Conservation (phyloP, 2,797 vertebrate species). For the Epinephelus malabaricus region DNA sequence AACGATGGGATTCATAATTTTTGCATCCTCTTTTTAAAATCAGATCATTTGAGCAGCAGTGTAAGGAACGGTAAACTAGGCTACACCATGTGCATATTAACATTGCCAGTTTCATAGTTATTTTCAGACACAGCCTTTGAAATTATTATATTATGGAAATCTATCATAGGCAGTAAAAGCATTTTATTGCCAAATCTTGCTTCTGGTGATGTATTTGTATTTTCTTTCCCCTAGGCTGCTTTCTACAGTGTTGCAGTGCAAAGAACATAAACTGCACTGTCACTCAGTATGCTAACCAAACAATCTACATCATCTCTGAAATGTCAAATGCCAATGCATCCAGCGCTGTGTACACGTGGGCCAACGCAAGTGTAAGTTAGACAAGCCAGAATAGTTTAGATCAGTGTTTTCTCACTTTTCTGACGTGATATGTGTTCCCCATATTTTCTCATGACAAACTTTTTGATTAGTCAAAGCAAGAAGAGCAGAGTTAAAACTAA, state of each 20-base stretch:
- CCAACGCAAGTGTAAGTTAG: conserved; percentile 14
- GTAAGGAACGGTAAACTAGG: neutral
- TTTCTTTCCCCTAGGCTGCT: neutral
- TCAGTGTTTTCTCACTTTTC: neutral
- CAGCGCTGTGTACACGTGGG: too few relatives aligned
- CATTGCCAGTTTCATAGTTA: neutral
- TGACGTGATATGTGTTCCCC: too few relatives aligned
- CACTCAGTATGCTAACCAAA: fast-evolving
- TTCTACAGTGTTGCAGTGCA: too few relatives aligned
- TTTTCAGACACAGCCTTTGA: neutral
- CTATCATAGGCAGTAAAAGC: neutral
- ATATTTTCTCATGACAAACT: neutral
- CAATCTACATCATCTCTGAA: fast-evolving
- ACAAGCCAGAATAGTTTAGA: neutral
- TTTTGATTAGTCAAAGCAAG: neutral
- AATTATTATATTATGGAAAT: neutral
- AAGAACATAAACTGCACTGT: fast-evolving
- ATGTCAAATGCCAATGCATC: fast-evolving
- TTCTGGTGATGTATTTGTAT: neutral
- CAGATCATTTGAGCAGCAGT: neutral
- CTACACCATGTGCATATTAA: neutral
- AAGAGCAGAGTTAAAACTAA: neutral
- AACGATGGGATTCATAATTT: neutral
- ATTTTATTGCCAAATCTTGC: neutral
- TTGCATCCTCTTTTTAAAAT: neutral